phyloP scores from a whole-genome alignment of 2,113 vertebrate genomes.

The Terrapene triunguis region DNA sequence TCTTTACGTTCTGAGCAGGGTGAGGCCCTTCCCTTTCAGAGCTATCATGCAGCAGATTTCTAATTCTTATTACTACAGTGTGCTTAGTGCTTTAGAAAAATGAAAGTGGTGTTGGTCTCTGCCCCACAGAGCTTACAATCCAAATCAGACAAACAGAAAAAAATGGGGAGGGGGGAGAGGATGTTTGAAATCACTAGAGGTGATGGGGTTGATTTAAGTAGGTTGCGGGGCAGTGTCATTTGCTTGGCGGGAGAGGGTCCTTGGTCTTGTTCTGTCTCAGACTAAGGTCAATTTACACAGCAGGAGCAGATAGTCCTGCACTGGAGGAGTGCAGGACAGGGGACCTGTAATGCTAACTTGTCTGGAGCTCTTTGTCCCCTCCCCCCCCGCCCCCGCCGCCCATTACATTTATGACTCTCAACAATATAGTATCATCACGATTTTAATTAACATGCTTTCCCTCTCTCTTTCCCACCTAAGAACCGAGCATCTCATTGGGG shows the following conservation, averaged over 20 bases:
- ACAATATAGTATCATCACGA: too few species aligned
- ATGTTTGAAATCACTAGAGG: neutral
- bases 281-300: too few species aligned
- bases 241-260: neutral
- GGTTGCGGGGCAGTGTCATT: neutral
- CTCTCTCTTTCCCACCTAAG: neutral
- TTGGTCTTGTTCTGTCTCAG: neutral
- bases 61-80: too few species aligned
- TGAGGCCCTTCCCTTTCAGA: too few species aligned
- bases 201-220: neutral
- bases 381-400: too few species aligned
- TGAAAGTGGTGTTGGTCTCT: neutral
- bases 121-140: neutral
- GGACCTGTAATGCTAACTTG: neutral
- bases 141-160: neutral
- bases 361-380: neutral
- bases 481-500: neutral
- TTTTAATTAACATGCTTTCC: neutral
- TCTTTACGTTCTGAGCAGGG: too few species aligned
- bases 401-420: neutral
- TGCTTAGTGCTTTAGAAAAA: neutral
- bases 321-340: too few species aligned
- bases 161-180: rapidly evolving
- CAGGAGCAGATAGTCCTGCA: neutral
- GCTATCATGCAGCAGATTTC: too few species aligned